Evolutionary conservation across 2,113 vertebrate genomes (phyloP).

Genomic region (Ochotona princeps): DNA sequence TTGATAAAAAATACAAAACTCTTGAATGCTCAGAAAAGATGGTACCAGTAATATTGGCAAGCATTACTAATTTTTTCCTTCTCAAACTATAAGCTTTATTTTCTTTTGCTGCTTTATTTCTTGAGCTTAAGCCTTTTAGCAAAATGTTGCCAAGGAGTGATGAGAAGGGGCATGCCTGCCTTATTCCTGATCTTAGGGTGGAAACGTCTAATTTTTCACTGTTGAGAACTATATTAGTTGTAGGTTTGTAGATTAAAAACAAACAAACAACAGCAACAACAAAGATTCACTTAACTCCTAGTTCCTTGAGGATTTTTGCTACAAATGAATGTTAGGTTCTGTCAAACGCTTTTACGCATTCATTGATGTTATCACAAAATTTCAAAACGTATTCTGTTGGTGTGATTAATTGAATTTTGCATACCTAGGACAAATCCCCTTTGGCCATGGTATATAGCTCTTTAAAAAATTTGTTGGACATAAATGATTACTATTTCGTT

Average conservation of each 20-base stretch:
- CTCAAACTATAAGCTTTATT: not conserved
- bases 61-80: not conserved
- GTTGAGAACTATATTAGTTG: not conserved
- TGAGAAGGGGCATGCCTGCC: not conserved
- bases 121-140: not conserved
- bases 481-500: conserved; percentile 2
- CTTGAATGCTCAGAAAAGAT: not conserved
- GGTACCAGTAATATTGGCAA: not conserved
- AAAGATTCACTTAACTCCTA: not conserved
- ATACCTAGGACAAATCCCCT: not conserved
- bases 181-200: not conserved
- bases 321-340: not conserved
- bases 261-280: too few relatives aligned
- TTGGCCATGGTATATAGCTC: not conserved
- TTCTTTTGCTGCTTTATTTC: not conserved
- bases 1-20: not conserved
- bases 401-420: not conserved
- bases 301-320: not conserved
- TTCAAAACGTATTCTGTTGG: not conserved
- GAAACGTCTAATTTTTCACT: not conserved
- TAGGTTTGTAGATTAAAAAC: not conserved
- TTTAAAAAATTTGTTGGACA: not conserved
- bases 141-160: not conserved
- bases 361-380: not conserved
- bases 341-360: not conserved